Conservation (phyloP, 2,113 vertebrate genomes). For the Grus americana region DNA sequence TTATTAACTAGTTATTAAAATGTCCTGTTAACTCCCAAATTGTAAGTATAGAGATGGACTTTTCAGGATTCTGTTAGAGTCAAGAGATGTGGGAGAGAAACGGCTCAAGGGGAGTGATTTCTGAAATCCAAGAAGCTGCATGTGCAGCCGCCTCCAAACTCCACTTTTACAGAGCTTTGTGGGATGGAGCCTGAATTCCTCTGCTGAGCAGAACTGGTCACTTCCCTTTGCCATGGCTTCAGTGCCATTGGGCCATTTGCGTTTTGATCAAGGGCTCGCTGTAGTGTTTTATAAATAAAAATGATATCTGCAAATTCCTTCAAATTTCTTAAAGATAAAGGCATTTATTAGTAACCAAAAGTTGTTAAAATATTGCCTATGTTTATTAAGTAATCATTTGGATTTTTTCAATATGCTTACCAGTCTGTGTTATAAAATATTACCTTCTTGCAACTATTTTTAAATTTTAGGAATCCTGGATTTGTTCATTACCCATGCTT, state of each 20-base stretch:
- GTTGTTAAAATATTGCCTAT: neutral
- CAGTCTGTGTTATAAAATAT: neutral
- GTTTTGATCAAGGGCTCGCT: neutral
- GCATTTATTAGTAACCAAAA: neutral
- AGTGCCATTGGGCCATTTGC: neutral
- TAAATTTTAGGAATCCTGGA: neutral
- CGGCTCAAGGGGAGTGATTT: neutral
- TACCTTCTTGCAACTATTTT: neutral
- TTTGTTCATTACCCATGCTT: neutral
- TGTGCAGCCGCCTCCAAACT: neutral
- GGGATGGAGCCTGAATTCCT: neutral
- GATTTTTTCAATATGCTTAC: neutral
- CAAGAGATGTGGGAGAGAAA: neutral
- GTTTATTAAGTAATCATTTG: neutral
- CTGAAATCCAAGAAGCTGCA: neutral
- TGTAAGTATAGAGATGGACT: neutral
- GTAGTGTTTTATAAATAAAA: neutral
- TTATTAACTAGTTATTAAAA: neutral
- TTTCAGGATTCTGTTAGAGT: neutral
- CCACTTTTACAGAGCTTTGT: neutral
- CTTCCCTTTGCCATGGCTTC: neutral
- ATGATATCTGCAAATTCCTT: neutral
- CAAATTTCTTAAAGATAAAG: neutral
- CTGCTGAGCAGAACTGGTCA: neutral
- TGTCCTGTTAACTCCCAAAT: neutral